phyloP scores from a whole-genome alignment of 1,140 invertebrate species.

The Bombus turneri region DNA sequence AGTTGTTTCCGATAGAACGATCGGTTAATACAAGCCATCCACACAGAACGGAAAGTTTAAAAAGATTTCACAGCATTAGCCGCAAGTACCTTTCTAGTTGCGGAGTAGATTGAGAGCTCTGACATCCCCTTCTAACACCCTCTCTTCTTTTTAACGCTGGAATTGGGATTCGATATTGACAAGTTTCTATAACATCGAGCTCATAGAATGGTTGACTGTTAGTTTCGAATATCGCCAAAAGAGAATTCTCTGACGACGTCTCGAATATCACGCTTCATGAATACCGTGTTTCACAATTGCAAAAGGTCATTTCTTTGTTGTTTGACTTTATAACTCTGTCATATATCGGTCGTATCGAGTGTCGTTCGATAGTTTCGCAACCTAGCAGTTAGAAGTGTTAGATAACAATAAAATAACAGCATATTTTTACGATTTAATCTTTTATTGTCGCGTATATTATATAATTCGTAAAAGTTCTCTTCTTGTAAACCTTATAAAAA shows the following conservation, averaged over 20 bases:
- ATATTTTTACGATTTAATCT: background rate
- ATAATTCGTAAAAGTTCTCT: no score
- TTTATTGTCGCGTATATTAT: no score
- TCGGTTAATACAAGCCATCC: background rate
- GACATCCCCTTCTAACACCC: background rate
- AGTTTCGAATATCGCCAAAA: background rate
- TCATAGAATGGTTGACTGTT: background rate
- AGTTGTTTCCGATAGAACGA: background rate
- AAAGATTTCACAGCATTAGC: background rate
- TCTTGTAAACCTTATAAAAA: no score
- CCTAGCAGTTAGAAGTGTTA: background rate
- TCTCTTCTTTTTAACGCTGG: background rate
- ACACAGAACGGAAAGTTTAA: background rate
- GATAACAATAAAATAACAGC: background rate
- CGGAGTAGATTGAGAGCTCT: background rate
- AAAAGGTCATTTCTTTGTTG: background rate
- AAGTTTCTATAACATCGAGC: background rate
- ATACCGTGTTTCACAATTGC: background rate
- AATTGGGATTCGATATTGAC: constrained; percentile 1
- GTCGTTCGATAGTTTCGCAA: background rate
- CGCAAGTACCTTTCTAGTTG: background rate
- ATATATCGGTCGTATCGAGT: background rate
- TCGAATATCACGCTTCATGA: background rate
- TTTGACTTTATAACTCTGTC: background rate
- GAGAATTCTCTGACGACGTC: background rate